These are phyloP conservation scores for Halictus ligatus DNA, from an alignment of 2,888 invertebrate genomes.

Conservation along the genomic window DNA sequence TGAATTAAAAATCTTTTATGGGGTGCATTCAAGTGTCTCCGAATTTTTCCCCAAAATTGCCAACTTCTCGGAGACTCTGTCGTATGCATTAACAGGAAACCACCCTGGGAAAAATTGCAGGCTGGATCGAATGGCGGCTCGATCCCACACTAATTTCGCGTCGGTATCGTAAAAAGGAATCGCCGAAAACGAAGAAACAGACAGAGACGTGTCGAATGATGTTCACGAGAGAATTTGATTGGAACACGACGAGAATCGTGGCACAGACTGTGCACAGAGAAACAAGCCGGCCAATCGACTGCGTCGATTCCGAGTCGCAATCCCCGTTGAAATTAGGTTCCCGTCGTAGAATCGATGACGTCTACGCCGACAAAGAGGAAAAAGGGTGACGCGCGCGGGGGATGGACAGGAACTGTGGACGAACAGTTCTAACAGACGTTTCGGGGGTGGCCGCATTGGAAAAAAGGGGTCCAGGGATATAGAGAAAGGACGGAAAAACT, in stretches of 20 bases:
- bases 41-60: not conserved
- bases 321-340: conserved; percentile 50
- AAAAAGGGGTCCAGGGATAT: conserved; percentile 12
- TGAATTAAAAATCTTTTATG: no score
- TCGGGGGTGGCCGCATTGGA: not conserved
- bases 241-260: not conserved
- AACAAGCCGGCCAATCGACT: conserved; percentile 29
- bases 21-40: no score
- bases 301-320: conserved; percentile 38
- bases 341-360: conserved; percentile 22
- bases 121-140: not conserved
- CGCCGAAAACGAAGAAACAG: not conserved
- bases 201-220: not conserved
- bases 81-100: not conserved
- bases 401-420: not conserved
- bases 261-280: not conserved
- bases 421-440: conserved; percentile 41
- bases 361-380: conserved; percentile 30
- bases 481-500: conserved; percentile 69
- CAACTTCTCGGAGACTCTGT: not conserved
- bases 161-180: not conserved
- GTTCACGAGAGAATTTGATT: conserved; percentile 27
- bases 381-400: not conserved
- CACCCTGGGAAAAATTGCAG: not conserved
- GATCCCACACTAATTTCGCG: not conserved